These are phyloP conservation scores for Henricia sp. DNA, from an alignment of 53 echinoderm and acorn worm species.

Conservation along the genomic window DNA sequence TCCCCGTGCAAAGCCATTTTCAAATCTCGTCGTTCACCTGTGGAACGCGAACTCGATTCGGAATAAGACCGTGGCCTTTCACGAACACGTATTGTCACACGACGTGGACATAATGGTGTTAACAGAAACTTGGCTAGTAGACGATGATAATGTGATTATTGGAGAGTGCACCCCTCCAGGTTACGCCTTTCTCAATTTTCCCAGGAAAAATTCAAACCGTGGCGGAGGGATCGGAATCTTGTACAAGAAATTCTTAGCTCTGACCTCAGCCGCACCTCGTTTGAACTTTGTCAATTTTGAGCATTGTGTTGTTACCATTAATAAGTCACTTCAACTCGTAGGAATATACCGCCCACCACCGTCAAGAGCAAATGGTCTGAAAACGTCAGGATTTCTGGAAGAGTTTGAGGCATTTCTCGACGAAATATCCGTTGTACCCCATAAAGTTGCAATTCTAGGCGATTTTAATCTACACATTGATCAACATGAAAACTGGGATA, in stretches of 20 bases:
- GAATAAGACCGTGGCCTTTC: slow-evolving; percentile 38
- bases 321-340: slow-evolving; percentile 28
- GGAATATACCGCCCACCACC: slow-evolving; percentile 47
- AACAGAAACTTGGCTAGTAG: slow-evolving; percentile 50
- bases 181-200: slow-evolving; percentile 19
- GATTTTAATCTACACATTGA: slow-evolving; percentile 61
- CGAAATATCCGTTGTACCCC: slow-evolving; percentile 30
- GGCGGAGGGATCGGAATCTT: slow-evolving; percentile 55
- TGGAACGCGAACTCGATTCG: slow-evolving; percentile 54
- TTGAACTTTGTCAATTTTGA: slow-evolving; percentile 37
- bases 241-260: slow-evolving; percentile 17
- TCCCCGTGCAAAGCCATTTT: not conserved
- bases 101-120: slow-evolving; percentile 42
- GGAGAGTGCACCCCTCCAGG: slow-evolving; percentile 52
- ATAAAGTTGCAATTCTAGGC: slow-evolving; percentile 29
- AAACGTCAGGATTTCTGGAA: slow-evolving; percentile 34
- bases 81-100: slow-evolving; percentile 27
- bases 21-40: slow-evolving; percentile 19
- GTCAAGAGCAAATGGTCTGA: slow-evolving; percentile 10
- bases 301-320: slow-evolving; percentile 28
- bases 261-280: not conserved
- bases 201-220: slow-evolving; percentile 3
- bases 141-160: slow-evolving; percentile 33
- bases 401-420: slow-evolving; percentile 48
- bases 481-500: slow-evolving; percentile 12